phyloP scores from a whole-genome alignment of 2,113 vertebrate genomes.

The Silurus glanis region DNA sequence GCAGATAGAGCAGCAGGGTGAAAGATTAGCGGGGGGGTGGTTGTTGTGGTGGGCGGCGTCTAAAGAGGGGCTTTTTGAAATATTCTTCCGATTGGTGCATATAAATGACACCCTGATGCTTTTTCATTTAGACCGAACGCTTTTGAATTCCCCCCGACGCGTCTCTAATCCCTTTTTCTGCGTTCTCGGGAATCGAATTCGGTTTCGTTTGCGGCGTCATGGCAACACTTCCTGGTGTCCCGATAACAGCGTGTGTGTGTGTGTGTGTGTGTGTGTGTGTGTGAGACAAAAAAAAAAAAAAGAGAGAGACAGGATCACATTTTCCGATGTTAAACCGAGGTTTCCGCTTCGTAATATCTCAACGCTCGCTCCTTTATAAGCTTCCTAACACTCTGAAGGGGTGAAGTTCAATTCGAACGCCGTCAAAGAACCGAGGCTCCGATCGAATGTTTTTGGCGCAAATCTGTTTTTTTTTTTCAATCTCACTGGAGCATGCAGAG shows the following conservation, averaged over 20 bases:
- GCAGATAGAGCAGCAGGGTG: conserved; percentile 17
- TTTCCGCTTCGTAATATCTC: conserved; percentile 14
- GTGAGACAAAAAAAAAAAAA: neutral
- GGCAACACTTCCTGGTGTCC: conserved; percentile 44
- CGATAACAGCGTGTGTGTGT: too few species aligned
- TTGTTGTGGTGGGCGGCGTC: too few species aligned
- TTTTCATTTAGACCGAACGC: conserved; percentile 59
- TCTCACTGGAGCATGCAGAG: conserved; percentile 5
- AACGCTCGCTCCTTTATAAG: neutral
- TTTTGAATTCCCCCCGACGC: conserved; percentile 58
- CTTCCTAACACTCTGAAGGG: neutral
- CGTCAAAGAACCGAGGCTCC: conserved; percentile 16
- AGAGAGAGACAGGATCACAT: neutral
- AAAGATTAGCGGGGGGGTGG: conserved; percentile 1
- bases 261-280: too few species aligned
- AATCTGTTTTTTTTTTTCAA: conserved; percentile 23
- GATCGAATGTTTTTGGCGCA: conserved; percentile 23
- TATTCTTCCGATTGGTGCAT: conserved; percentile 54
- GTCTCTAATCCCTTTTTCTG: conserved; percentile 63
- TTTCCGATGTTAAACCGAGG: conserved; percentile 28
- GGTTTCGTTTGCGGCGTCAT: conserved; percentile 59
- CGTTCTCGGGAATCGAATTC: conserved; percentile 52
- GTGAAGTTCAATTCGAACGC: neutral
- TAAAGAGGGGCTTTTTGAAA: neutral
- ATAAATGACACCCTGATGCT: conserved; percentile 56